Conservation (phyloP, 2,113 vertebrate genomes). For the Lagenorhynchus albirostris region DNA sequence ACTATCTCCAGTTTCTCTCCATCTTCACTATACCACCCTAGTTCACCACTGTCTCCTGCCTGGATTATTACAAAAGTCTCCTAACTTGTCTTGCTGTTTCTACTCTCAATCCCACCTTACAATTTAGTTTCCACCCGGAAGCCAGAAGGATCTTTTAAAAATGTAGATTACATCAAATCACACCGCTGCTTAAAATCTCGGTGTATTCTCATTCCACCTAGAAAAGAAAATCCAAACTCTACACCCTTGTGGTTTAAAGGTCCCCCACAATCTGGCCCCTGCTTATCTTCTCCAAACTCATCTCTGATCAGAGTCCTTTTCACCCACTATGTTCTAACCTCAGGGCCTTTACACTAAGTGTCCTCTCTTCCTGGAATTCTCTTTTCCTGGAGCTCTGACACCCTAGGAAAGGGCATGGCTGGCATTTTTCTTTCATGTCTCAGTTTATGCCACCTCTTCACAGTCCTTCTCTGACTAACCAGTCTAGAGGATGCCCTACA, state of each 20-base stretch:
- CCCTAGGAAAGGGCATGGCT: not conserved
- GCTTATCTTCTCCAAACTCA: not conserved
- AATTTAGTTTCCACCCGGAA: not conserved
- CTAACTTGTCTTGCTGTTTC: not conserved
- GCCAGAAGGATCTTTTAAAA: not conserved
- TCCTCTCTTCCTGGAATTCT: not conserved
- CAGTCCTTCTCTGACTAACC: not conserved
- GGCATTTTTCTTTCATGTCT: not conserved
- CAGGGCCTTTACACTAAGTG: not conserved
- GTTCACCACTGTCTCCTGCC: not conserved
- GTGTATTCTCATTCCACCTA: not conserved
- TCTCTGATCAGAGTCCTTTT: not conserved
- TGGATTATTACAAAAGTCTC: not conserved
- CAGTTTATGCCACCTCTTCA: not conserved
- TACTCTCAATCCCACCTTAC: not conserved
- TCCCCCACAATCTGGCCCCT: not conserved
- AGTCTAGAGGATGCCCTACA: not conserved
- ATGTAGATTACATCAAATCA: not conserved
- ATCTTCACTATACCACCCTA: not conserved
- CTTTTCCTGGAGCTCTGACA: not conserved
- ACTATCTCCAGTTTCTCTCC: not conserved
- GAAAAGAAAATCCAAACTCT: not conserved
- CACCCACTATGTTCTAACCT: not conserved
- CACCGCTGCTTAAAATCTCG: not conserved
- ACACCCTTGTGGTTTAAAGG: not conserved